Evolutionary conservation across 2,888 invertebrate species (phyloP).

Genomic region (Orthosia gracilis): DNA sequence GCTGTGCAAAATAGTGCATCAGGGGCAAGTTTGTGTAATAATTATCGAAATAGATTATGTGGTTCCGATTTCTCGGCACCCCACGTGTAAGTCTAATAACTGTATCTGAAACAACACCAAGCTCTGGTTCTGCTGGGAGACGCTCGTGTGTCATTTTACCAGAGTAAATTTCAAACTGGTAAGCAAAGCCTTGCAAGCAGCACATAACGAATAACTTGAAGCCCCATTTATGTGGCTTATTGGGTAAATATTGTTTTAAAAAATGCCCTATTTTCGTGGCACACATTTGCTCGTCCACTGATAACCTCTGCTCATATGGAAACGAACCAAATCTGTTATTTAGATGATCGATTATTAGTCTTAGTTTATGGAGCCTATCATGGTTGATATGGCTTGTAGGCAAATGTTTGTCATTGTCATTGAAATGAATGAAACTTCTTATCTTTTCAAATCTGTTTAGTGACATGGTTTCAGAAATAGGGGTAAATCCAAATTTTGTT

Average conservation of each 20-base stretch:
- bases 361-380: too few species aligned
- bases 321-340: neutral
- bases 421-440: neutral
- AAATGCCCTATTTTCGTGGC: too few species aligned
- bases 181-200: neutral
- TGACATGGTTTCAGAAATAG: neutral
- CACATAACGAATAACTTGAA: neutral
- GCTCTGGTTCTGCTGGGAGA: slow-evolving; percentile 1
- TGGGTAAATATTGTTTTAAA: too few species aligned
- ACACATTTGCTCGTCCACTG: slow-evolving; percentile 36
- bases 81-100: slow-evolving; percentile 6
- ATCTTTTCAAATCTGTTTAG: slow-evolving; percentile 1
- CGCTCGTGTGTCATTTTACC: neutral
- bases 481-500: neutral
- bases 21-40: neutral
- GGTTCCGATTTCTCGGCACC: slow-evolving; percentile 3
- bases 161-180: neutral
- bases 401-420: too few species aligned
- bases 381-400: too few species aligned
- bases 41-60: slow-evolving; percentile 7
- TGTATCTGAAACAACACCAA: slow-evolving; percentile 1
- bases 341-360: neutral
- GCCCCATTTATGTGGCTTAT: too few species aligned
- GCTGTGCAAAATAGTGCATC: slow-evolving; percentile 1
- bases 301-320: slow-evolving; percentile 57